Conservation (phyloP, 2,888 invertebrate species). For the Clusia tigrina region DNA sequence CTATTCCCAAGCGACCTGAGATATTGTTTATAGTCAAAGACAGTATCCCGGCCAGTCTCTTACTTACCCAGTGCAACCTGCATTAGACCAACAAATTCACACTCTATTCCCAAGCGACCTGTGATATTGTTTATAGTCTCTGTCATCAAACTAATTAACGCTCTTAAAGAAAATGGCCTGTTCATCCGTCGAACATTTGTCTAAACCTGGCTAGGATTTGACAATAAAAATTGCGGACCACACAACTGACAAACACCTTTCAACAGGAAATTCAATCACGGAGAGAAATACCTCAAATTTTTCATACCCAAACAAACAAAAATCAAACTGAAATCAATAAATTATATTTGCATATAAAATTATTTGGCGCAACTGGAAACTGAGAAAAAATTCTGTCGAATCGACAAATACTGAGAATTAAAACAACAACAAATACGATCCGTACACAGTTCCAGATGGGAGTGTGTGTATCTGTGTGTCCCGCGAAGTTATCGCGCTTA, state of each 20-base stretch:
- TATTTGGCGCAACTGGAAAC: background rate
- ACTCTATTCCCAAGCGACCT: no score
- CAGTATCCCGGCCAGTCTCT: no score
- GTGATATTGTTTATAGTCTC: no score
- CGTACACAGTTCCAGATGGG: background rate
- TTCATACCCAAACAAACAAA: background rate
- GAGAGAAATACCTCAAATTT: background rate
- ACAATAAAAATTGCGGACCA: background rate
- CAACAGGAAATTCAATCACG: background rate
- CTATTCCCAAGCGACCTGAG: no score
- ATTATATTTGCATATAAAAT: conserved; percentile 7
- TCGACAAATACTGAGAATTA: background rate
- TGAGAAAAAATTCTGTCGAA: background rate
- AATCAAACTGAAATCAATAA: background rate
- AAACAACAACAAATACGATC: conserved; percentile 3
- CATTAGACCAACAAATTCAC: no score
- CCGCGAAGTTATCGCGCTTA: background rate
- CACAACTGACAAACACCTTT: background rate
- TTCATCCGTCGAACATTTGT: no score
- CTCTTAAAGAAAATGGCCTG: no score
- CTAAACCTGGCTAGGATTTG: no score
- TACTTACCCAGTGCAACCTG: no score
- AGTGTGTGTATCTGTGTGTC: background rate
- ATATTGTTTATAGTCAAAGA: no score
- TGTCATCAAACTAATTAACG: no score